Conservation (phyloP, 2,113 vertebrate species). For the Albula goreensis region DNA sequence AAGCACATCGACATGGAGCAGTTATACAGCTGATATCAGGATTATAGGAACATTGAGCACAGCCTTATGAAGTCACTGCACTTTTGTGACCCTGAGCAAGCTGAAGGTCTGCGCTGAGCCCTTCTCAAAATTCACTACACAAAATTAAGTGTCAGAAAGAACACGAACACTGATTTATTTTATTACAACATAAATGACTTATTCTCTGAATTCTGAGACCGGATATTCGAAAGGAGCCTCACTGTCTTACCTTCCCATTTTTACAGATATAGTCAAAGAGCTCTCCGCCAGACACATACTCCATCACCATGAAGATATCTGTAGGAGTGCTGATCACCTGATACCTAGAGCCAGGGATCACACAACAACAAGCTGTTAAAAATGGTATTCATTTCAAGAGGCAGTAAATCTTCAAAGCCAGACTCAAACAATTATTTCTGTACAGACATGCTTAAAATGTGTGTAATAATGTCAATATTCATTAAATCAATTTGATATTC, state of each 20-base stretch:
- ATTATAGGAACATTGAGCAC: too few species aligned
- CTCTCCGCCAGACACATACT: conserved; percentile 97
- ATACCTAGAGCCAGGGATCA: conserved; percentile 74
- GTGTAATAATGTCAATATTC: not conserved
- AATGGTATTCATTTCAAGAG: not conserved
- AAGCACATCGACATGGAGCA: not conserved
- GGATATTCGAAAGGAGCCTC: not conserved
- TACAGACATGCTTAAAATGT: not conserved
- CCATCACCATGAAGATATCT: conserved; percentile 99
- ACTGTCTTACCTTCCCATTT: conserved; percentile 91
- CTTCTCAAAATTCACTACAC: not conserved
- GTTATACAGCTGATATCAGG: not conserved
- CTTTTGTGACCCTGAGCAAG: not conserved
- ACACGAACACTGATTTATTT: too few species aligned
- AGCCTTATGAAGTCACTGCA: not conserved
- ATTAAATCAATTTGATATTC: not conserved
- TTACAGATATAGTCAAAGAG: conserved; percentile 99
- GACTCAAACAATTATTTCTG: not conserved
- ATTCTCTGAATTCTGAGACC: not conserved
- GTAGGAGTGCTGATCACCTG: conserved; percentile 99
- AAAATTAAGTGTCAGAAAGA: not conserved
- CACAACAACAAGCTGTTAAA: conserved; percentile 19
- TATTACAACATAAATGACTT: not conserved
- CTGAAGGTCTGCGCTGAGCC: not conserved
- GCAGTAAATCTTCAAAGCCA: not conserved